Conservation (phyloP, 2,888 invertebrate species). For the Mythimna pallens region DNA sequence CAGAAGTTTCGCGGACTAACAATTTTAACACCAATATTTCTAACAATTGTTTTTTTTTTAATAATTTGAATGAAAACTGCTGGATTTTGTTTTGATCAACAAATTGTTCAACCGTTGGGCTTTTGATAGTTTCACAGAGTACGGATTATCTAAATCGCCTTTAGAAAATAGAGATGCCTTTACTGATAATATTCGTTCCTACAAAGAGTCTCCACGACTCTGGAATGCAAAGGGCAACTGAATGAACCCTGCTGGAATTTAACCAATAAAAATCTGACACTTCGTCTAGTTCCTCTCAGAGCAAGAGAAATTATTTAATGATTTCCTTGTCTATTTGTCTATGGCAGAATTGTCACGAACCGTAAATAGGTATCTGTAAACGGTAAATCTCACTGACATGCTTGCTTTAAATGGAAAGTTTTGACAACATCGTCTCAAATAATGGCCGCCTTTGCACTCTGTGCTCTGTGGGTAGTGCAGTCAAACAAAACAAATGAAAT, state of each 20-base stretch:
- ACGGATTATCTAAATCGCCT: neutral
- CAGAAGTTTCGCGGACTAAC: neutral
- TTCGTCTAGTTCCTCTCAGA: no score
- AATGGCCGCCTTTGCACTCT: no score
- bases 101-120: constrained; percentile 14
- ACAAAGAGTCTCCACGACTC: neutral
- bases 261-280: no score
- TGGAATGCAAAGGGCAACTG: no score
- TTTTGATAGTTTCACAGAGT: constrained; percentile 15
- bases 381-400: neutral
- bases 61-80: constrained; percentile 15
- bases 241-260: no score
- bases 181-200: neutral
- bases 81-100: constrained; percentile 26
- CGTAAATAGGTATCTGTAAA: neutral
- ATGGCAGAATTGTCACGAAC: neutral
- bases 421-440: neutral
- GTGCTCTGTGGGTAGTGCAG: neutral
- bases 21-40: neutral
- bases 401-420: neutral
- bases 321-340: no score
- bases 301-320: no score
- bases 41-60: neutral
- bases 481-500: constrained; percentile 26
- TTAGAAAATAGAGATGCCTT: neutral